These are phyloP conservation scores for Diabrotica virgifera DNA, from an alignment of 1,140 invertebrate genomes.

Conservation along the genomic window DNA sequence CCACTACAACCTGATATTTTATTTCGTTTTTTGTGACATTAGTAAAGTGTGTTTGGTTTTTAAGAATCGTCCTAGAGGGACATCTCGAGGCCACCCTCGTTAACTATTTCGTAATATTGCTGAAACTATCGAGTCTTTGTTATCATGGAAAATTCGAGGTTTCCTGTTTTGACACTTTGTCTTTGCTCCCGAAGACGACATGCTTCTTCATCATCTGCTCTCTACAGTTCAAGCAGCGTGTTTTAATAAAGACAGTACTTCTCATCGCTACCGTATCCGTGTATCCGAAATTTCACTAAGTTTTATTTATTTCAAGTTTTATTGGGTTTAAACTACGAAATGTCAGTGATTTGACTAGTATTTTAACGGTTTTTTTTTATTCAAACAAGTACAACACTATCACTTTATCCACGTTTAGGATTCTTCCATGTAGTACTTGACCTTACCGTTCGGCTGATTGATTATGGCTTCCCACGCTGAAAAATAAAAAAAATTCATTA, in stretches of 20 bases:
- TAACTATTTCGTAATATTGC: slow-evolving; percentile 26
- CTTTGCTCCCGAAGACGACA: slow-evolving; percentile 2
- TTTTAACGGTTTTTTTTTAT: neutral
- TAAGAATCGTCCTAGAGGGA: neutral
- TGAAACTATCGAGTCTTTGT: slow-evolving; percentile 8
- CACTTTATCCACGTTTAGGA: slow-evolving; percentile 25
- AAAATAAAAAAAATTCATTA: slow-evolving; percentile 31
- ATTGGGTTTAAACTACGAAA: slow-evolving; percentile 9
- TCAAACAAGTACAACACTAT: slow-evolving; percentile 10
- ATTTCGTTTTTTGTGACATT: no score
- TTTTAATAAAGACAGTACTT: slow-evolving; percentile 3
- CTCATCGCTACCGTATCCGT: slow-evolving; percentile 11
- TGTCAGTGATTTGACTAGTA: slow-evolving; percentile 20
- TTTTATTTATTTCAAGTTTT: slow-evolving; percentile 9
- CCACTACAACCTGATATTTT: no score
- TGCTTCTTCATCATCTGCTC: slow-evolving; percentile 9
- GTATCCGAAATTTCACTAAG: slow-evolving; percentile 20
- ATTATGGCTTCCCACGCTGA: slow-evolving; percentile 56
- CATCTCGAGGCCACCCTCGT: slow-evolving; percentile 22
- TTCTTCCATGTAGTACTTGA: slow-evolving; percentile 42
- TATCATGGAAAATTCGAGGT: slow-evolving; percentile 16
- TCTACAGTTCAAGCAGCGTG: slow-evolving; percentile 4
- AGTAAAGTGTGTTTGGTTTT: no score
- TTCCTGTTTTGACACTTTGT: slow-evolving; percentile 1
- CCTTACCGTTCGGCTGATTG: slow-evolving; percentile 39